Evolutionary conservation across 2,113 vertebrate genomes (phyloP), one percentile per base, ranked within the genome.

Genomic region (Synodontis membranacea): DNA sequence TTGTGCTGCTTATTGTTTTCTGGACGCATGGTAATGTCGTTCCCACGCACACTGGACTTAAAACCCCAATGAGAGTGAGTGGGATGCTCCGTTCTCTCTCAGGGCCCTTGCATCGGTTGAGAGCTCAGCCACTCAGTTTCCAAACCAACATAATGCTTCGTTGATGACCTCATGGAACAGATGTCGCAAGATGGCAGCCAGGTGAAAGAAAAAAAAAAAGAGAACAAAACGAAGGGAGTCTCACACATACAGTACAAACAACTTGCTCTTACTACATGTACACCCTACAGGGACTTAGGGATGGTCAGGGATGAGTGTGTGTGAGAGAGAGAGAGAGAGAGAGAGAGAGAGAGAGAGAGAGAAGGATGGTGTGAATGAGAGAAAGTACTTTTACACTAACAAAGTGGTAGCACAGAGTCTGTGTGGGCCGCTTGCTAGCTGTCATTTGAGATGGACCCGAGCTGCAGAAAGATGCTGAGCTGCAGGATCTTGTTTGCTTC

Each of bases 1-100:
- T 86, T 81, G 78, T n/a, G 44, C 56, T 60, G 88, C 86, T 88
- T 82, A 89, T 89, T 81, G 87, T 88, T 84, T 87, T 87, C 54
- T 83, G 70, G 86, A 84, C 79, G 78, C 86, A 85, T 88, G 87
- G 52, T 87, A 88, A 89, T 90, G 85, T 83, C 72, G 84, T 86
- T 89, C 88, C 89, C 87, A 88, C 87, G 64, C 88, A 80, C 28
- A 62, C 75, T 28, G 79, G 66, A 90, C 79, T 87, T 70, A 75
- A 60, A 87, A 66, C 85, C 90, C 86, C 82, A 58, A 62, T 54
- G 84, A 64, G 80, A 80, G 86, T 79, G 83, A 83, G 90, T 88
- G 74, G 89, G 90, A 88, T 86, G 86, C 72, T 58, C 60, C 10
- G 39, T 83, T 80, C 82, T 84, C 82, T 89, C 85, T 66, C 44